phyloP scores from a whole-genome alignment of 1,140 invertebrate genomes.

The Mylabris phalerata region DNA sequence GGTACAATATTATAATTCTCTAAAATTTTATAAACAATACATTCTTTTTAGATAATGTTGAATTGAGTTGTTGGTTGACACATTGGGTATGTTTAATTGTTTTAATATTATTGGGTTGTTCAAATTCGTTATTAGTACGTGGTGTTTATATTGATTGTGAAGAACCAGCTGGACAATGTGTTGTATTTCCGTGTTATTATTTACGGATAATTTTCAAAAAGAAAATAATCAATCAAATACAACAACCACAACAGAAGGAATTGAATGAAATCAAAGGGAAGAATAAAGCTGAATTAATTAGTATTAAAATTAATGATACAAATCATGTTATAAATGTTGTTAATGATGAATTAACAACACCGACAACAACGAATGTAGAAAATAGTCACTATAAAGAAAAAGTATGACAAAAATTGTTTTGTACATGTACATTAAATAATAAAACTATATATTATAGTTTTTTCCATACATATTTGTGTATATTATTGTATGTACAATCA shows the following conservation, averaged over 20 bases:
- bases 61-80: slow-evolving; percentile 69
- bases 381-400: neutral
- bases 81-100: slow-evolving; percentile 64
- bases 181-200: slow-evolving; percentile 74
- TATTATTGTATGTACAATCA: no score
- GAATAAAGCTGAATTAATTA: no score
- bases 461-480: no score
- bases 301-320: slow-evolving; percentile 30
- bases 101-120: slow-evolving; percentile 73
- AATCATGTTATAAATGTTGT: slow-evolving; percentile 22
- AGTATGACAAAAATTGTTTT: no score
- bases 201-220: slow-evolving; percentile 67
- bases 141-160: slow-evolving; percentile 80
- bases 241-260: slow-evolving; percentile 12
- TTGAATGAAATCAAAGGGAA: slow-evolving; percentile 20
- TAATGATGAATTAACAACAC: neutral
- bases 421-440: no score
- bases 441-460: no score
- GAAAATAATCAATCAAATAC: slow-evolving; percentile 51
- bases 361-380: neutral
- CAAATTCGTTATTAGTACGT: slow-evolving; percentile 73
- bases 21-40: neutral
- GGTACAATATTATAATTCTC: slow-evolving; percentile 39
- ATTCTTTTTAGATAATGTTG: slow-evolving; percentile 51
- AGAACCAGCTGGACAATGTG: slow-evolving; percentile 69